phyloP scores from a whole-genome alignment of 2,888 invertebrate genomes.

The Lasioglossum oenotherae region DNA sequence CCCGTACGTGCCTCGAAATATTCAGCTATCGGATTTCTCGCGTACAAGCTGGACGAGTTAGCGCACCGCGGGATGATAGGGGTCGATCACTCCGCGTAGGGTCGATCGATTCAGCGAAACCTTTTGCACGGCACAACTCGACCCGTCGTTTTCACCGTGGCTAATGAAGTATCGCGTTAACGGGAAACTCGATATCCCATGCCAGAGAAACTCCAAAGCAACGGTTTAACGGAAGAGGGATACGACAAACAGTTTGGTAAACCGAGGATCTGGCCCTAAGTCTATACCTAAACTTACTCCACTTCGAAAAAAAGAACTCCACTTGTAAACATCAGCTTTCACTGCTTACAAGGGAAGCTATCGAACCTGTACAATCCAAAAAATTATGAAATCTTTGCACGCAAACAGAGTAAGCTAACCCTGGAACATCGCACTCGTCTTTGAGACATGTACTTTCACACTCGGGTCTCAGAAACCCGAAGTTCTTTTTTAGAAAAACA shows the following conservation, averaged over 20 bases:
- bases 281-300: background rate
- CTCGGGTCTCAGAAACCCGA: too few relatives aligned
- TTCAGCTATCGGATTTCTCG: conserved; percentile 36
- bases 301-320: too few relatives aligned
- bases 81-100: conserved; percentile 40
- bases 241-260: conserved; percentile 19
- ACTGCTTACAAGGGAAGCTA: background rate
- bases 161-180: conserved; percentile 82
- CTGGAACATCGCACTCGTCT: too few relatives aligned
- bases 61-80: conserved; percentile 31
- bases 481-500: too few relatives aligned
- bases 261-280: background rate
- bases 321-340: background rate
- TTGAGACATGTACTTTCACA: too few relatives aligned
- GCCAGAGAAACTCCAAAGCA: conserved; percentile 40
- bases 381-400: too few relatives aligned
- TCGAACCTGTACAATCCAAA: too few relatives aligned
- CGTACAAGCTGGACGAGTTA: conserved; percentile 11
- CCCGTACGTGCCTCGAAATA: background rate
- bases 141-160: conserved; percentile 68
- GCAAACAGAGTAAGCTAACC: too few relatives aligned
- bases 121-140: conserved; percentile 60
- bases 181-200: conserved; percentile 75
- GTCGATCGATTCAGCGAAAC: conserved; percentile 59
- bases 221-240: conserved; percentile 37